A percentile compares a stretch with the other conserved stretches of the same genome.
phyloP scores from a whole-genome alignment of 2,113 vertebrate genomes.

The Macrotus californicus region DNA sequence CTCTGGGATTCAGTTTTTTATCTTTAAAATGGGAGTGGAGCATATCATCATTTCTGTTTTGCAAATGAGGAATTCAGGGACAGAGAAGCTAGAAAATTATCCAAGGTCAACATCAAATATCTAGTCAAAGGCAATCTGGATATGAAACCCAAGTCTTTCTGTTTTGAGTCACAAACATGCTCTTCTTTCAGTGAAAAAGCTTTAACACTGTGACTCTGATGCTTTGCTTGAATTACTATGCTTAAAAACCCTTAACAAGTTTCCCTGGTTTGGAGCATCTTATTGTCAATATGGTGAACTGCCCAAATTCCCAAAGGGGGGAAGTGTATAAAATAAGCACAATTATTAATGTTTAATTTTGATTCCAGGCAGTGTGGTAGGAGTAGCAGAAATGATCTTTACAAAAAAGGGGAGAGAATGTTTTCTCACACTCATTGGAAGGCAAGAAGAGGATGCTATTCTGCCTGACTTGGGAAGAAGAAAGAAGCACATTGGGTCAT shows the following conservation, averaged over 20 bases:
- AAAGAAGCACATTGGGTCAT: conserved; percentile 30
- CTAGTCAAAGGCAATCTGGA: background rate
- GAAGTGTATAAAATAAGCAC: background rate
- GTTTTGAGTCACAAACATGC: background rate
- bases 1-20: background rate
- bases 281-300: background rate
- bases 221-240: background rate
- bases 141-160: background rate
- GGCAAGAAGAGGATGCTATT: background rate
- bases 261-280: background rate
- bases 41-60: background rate
- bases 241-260: background rate
- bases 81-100: background rate
- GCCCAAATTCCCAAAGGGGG: background rate
- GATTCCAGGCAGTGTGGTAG: background rate
- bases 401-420: background rate
- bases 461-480: conserved; percentile 33
- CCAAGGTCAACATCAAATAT: conserved; percentile 22
- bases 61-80: background rate
- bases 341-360: background rate
- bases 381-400: background rate
- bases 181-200: background rate
- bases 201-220: background rate
- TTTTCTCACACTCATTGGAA: conserved; percentile 9
- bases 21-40: background rate